These are phyloP conservation scores for Cantharis nigra DNA, from an alignment of 2,888 invertebrate genomes.

Conservation along the genomic window DNA sequence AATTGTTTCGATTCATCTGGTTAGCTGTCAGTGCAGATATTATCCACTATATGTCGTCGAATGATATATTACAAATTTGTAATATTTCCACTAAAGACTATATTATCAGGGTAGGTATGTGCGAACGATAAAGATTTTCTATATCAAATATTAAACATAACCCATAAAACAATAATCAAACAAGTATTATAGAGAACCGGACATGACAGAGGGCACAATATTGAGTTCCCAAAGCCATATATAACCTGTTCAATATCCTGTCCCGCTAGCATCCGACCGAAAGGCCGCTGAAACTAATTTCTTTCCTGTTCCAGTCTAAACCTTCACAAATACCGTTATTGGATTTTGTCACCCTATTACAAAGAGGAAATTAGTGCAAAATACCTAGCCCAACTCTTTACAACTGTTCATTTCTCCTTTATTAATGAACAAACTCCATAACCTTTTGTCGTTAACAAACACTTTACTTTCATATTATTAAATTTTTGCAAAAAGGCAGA, in stretches of 20 bases:
- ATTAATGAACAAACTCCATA: slow-evolving; percentile 13
- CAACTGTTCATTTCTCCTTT: slow-evolving; percentile 21
- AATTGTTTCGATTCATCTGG: neutral
- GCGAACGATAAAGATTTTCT: slow-evolving; percentile 31
- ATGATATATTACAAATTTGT: neutral
- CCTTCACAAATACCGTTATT: slow-evolving; percentile 31
- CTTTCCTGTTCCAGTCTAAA: slow-evolving; percentile 40
- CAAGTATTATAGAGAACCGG: slow-evolving; percentile 43
- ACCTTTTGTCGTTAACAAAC: neutral
- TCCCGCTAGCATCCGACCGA: slow-evolving; percentile 40
- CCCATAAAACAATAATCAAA: slow-evolving; percentile 46
- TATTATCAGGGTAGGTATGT: slow-evolving; percentile 4
- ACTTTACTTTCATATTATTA: neutral
- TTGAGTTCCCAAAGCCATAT: slow-evolving; percentile 44
- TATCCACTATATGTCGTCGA: neutral
- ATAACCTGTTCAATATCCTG: slow-evolving; percentile 48
- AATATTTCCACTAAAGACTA: neutral
- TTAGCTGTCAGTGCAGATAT: neutral
- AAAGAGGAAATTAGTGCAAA: slow-evolving; percentile 32
- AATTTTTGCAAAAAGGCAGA: neutral
- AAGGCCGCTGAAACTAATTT: slow-evolving; percentile 43
- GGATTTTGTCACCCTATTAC: slow-evolving; percentile 32
- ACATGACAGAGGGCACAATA: slow-evolving; percentile 42
- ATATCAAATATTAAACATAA: slow-evolving; percentile 40
- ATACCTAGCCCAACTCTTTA: slow-evolving; percentile 22